Evolutionary conservation across 2,113 vertebrate species (phyloP).

Genomic region (Oncorhynchus mykiss): DNA sequence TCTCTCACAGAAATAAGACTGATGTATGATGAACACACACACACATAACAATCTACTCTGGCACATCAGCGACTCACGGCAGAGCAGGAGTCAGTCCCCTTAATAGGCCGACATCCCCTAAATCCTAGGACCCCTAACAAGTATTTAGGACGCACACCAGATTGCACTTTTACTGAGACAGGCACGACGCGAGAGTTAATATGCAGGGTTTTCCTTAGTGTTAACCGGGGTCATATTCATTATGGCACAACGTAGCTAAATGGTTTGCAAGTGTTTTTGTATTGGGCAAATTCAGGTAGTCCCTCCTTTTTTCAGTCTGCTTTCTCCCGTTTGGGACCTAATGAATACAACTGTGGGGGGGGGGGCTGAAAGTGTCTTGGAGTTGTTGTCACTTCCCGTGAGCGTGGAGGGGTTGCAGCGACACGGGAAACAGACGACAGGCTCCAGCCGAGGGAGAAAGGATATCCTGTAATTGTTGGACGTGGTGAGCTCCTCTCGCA

Average conservation of each 20-base stretch:
- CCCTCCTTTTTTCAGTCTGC: background rate
- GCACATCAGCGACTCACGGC: background rate
- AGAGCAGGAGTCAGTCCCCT: background rate
- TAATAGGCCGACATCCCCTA: too few relatives aligned
- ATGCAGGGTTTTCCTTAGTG: background rate
- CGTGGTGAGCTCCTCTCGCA: background rate
- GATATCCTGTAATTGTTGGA: constrained; percentile 51
- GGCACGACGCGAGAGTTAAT: too few relatives aligned
- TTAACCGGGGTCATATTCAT: background rate
- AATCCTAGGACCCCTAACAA: too few relatives aligned
- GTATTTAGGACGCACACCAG: too few relatives aligned
- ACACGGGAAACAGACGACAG: background rate
- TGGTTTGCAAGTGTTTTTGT: background rate
- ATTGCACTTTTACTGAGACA: background rate
- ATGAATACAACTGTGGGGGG: background rate
- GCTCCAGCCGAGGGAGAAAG: constrained; percentile 19
- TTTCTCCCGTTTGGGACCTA: too few relatives aligned
- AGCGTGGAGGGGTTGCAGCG: constrained; percentile 20
- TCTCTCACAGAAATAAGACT: background rate
- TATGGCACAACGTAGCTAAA: background rate
- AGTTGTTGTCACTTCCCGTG: constrained; percentile 48
- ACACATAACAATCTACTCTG: background rate
- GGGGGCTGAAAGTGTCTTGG: background rate
- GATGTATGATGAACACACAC: background rate
- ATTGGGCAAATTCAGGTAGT: background rate